Evolutionary conservation across 2,888 invertebrate genomes (phyloP), one percentile per base, ranked within the genome.

Genomic region (Torymus aiolomorphi): DNA sequence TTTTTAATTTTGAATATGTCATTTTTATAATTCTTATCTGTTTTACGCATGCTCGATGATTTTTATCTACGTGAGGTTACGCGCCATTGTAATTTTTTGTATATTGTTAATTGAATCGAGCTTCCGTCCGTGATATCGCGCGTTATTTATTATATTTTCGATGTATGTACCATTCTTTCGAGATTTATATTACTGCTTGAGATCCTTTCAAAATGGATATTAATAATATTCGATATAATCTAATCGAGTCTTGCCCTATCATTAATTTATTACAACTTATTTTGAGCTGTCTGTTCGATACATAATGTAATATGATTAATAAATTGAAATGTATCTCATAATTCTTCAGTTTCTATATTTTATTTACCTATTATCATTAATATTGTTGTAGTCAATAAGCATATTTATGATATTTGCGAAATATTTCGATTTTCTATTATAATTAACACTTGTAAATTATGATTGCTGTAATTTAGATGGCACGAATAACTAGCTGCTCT

Each of bases 41-140:
- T 14, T 59, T 66, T 61, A 51, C 31, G 31, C 67, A 14, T 52
- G 5, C 10, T 24, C 16, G 0, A 52, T 51, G 57, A 42, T 24
- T 18, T 62, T 78, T 72, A 59, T 66, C 59, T 54, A 14, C 12
- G 54, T 42, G 8, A 42, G 42, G 42, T 42, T 42, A 42, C 42
- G 42, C 8, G 42, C 42, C 8, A 42, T 42, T 42, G 42, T 42
- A 42, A 42, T 31, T 8, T 42, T 42, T 42, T 42, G 42, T 52
- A 52, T 51, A 62, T 62, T 72, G 52, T 52, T 72, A 72, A 72
- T 72, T 72, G 52, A 72, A 72, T 72, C 62, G 72, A 31, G 62
- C 72, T 72, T 72, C 72, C 52, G 72, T 52, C n/a, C 14, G n/a
- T 62, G 62, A 31, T 18, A 24, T n/a, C 31, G 12, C n/a, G 16